Conservation (phyloP, 2,888 invertebrate genomes). For the Empis stercorea region DNA sequence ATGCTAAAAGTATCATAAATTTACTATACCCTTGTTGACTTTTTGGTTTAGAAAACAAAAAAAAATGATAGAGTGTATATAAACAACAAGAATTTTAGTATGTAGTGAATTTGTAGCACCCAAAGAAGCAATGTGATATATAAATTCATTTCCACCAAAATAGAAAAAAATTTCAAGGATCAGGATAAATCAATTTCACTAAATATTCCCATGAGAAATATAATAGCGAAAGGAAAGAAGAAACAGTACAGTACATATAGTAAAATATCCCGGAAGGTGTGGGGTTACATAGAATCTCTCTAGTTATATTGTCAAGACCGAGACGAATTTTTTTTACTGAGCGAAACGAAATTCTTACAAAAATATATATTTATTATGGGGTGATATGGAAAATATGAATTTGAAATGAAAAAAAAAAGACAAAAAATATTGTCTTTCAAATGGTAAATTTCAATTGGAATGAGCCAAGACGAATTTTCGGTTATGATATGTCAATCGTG, state of each 20-base stretch:
- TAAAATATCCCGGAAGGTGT: no score
- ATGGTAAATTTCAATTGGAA: constrained; percentile 2
- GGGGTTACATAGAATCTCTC: no score
- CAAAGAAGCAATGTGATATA: no score
- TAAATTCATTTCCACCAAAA: no score
- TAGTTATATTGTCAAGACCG: constrained; percentile 4
- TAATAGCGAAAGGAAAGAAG: not conserved
- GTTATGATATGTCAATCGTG: constrained; percentile 12
- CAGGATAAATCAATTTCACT: not conserved
- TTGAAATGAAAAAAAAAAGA: no score
- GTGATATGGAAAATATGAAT: constrained; percentile 4
- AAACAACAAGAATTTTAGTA: no score
- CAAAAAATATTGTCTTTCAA: no score
- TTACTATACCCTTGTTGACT: constrained; percentile 17
- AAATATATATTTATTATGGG: constrained; percentile 6
- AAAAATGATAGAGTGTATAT: no score
- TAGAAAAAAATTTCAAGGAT: no score
- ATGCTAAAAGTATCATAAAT: not conserved
- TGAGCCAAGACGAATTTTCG: constrained; percentile 12
- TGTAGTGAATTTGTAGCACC: no score
- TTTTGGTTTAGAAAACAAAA: constrained; percentile 5
- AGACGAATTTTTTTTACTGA: constrained; percentile 30
- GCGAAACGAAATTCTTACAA: constrained; percentile 28
- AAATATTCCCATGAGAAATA: constrained; percentile 13
- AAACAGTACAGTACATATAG: no score